These are phyloP conservation scores for Cheilosia vernalis DNA, from an alignment of 2,888 invertebrate genomes.

Conservation along the genomic window DNA sequence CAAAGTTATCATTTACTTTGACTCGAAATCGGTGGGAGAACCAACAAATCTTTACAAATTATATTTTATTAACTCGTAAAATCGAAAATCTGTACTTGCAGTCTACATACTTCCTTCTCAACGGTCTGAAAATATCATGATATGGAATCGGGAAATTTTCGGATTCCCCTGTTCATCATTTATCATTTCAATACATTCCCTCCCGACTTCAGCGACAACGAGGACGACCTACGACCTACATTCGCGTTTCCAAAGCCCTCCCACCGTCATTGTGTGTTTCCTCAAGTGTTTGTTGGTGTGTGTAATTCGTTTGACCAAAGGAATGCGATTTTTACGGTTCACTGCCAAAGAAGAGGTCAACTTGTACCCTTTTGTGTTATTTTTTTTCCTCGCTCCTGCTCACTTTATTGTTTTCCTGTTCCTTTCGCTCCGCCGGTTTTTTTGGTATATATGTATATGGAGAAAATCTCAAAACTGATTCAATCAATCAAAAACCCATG, in stretches of 20 bases:
- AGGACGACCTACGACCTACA: conserved; percentile 68
- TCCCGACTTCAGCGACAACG: conserved; percentile 23
- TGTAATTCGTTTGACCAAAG: conserved; percentile 73
- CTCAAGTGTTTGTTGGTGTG: conserved; percentile 35
- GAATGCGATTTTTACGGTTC: conserved; percentile 73
- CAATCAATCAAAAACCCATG: conserved; percentile 75
- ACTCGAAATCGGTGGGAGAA: conserved; percentile 1
- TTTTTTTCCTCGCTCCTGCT: conserved; percentile 20
- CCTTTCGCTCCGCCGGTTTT: not conserved
- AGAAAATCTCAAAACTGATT: conserved; percentile 72
- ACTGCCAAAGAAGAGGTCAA: conserved; percentile 73
- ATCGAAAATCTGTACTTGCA: not conserved
- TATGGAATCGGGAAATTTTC: conserved; percentile 13
- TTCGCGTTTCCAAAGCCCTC: conserved; percentile 56
- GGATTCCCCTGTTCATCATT: conserved; percentile 50
- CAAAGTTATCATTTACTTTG: not conserved
- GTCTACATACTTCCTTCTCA: not conserved
- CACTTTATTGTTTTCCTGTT: conserved; percentile 14
- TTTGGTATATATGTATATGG: conserved; percentile 17
- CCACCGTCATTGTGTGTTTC: conserved; percentile 18
- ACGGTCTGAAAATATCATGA: conserved; percentile 11
- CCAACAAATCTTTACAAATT: conserved; percentile 5
- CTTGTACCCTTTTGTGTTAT: conserved; percentile 62
- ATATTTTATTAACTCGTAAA: conserved; percentile 1
- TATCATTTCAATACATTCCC: conserved; percentile 61